Percentiles rank a stretch among this genome's conserved stretches.
Evolutionary conservation across 1,140 invertebrate genomes (phyloP).

Genomic region (Dinothrombium tinctorium): DNA sequence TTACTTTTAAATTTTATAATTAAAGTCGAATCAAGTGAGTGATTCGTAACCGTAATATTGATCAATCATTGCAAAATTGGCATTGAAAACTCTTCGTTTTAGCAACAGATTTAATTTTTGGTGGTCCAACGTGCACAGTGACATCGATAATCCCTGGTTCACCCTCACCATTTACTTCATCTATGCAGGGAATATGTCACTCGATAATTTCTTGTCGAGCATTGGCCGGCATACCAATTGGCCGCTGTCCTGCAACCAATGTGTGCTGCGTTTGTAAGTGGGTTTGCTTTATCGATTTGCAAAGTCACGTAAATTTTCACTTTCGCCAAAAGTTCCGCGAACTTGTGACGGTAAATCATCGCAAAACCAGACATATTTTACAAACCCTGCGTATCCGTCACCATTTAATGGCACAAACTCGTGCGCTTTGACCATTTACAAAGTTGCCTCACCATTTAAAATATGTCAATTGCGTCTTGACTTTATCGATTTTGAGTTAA

Average conservation of each 20-base stretch:
- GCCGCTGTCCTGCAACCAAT: conserved; percentile 12
- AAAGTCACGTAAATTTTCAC: not conserved
- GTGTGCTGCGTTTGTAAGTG: conserved; percentile 17
- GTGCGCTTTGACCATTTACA: conserved; percentile 40
- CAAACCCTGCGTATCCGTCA: conserved; percentile 14
- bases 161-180: not conserved
- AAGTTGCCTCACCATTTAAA: conserved; percentile 25
- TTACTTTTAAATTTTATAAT: too few species aligned
- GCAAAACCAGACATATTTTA: conserved; percentile 14
- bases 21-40: too few species aligned
- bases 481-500: conserved; percentile 35
- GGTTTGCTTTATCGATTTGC: not conserved
- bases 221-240: conserved; percentile 15
- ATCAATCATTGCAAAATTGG: too few species aligned
- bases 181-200: conserved; percentile 14
- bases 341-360: conserved; percentile 12
- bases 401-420: conserved; percentile 14
- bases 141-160: conserved; percentile 4
- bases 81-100: too few species aligned
- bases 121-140: conserved; percentile 4
- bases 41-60: too few species aligned
- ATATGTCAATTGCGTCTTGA: conserved; percentile 54
- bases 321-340: conserved; percentile 4
- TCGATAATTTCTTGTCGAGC: conserved; percentile 12
- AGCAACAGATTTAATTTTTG: too few species aligned